Evolutionary conservation across 2,797 vertebrate species (phyloP), one percentile per base, ranked within the genome.

Genomic region (Platalea minor): DNA sequence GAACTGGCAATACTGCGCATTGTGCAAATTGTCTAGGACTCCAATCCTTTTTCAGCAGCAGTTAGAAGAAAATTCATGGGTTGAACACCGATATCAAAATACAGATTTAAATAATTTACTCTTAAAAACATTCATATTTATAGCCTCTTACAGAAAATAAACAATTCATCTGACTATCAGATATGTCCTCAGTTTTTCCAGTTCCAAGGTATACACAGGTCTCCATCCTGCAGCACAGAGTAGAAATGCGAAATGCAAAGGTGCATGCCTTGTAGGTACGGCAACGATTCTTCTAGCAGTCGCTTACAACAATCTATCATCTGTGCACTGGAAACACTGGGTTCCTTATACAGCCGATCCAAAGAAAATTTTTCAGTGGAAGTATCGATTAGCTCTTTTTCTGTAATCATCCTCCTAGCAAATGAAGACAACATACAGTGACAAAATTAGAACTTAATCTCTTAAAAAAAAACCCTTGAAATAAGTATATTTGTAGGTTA

Each of bases 171-270:
- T 80, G 72, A 94, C 94, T 95, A 97, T 79, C 95, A 97, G 61
- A 88, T 24, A 56, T 35, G 57, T 59, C 77, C 91, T 99, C 98
- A 99, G 89, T 96, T 97, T 96, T 99, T 99, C 99, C 99, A 99
- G 96, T 99, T 98, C 99, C 99, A 99, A 53, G 99, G 99, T 83
- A 99, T 98, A 93, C 99, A 99, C 17, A 99, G 97, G 96, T 99
- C 99, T 64, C 99, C 99, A 14, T 99, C 99, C 95, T 99, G 99
- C 98, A 99, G 98, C 64, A 99, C 99, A 0, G 99, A 99, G 97
- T 99, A 99, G 96, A 99, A 99, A 70, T 99, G 98, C 0, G 99
- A 99, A 28, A 99, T 69, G 12, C 98, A 98, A 20, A 99, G 96
- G 63, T 98, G 98, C 96, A 99, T 98, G 69, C 99, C 99, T 57